Evolutionary conservation across 2,797 vertebrate genomes (phyloP), one percentile per base, ranked within the genome.

Genomic region (Lacerta agilis): DNA sequence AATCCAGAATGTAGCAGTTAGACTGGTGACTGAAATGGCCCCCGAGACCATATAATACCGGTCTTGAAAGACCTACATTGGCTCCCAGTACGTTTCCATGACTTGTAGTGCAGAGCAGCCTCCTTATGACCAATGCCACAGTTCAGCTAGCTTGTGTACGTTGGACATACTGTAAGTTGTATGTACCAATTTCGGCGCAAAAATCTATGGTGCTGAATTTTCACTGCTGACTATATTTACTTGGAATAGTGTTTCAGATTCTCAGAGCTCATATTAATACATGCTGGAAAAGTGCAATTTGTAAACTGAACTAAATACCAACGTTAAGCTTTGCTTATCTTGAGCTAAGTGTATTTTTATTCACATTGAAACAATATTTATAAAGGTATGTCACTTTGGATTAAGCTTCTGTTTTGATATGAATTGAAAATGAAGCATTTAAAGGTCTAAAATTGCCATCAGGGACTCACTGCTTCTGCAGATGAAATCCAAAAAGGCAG

Each of bases 401-500:
- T 64, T 45, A 49, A 69, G 36, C 79, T 41, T 49, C 0, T 82
- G 67, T 85, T 94, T 90, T 77, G 58, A 89, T 81, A 29, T 89
- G 82, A 93, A 33, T 78, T 94, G 87, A 91, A 95, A 94, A 88
- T 80, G 43, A 94, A 90, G 3, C 77, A 77, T 90, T 90, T 88
- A 72, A 94, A 95, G 43, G 38, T 93, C 91, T 93, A 66, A 86
- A 91, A 85, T 83, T 33, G 23, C 92, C 83, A 73, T 80, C 77
- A 77, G 85, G 7, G 80, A 61, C 8, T 33, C 18, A 20, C 27
- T 83, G 82, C 8, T 83, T 85, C 82, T 81, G 84, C 71, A 6
- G 73, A 86, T 77, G 66, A 6, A 90, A 73, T 43, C 27, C 36
- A 87, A 0, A 82, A 90, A 72, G 64, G 36, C 76, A 89, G 41